These are phyloP conservation scores for Neoascia interrupta DNA, from an alignment of 2,888 invertebrate species.

Conservation along the genomic window DNA sequence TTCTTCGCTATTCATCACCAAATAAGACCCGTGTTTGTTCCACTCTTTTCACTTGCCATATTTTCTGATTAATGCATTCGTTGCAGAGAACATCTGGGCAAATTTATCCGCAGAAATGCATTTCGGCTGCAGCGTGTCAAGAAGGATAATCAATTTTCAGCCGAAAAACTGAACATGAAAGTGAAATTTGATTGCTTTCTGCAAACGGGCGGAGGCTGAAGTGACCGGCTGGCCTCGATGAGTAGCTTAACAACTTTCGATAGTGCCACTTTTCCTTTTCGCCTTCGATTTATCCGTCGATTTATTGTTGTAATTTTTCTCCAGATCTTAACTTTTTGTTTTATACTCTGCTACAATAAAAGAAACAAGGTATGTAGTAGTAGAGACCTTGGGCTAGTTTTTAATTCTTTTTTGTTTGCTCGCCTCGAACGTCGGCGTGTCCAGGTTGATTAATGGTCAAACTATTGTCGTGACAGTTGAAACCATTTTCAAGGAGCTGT, in stretches of 20 bases:
- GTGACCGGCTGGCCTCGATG: slow-evolving; percentile 20
- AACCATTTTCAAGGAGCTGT: slow-evolving; percentile 34
- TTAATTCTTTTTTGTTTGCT: slow-evolving; percentile 7
- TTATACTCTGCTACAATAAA: not conserved
- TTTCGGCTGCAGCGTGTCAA: not conserved
- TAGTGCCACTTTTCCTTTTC: slow-evolving; percentile 55
- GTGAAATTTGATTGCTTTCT: slow-evolving; percentile 48
- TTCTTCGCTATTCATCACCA: not conserved
- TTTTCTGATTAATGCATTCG: slow-evolving; percentile 34
- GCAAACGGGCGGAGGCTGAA: too few species aligned
- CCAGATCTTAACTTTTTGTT: slow-evolving; percentile 5
- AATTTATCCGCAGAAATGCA: slow-evolving; percentile 15
- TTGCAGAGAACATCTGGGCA: slow-evolving; percentile 38
- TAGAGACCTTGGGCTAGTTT: slow-evolving; percentile 65
- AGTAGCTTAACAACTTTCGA: slow-evolving; percentile 64
- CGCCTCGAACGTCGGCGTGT: slow-evolving; percentile 28
- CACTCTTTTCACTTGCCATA: slow-evolving; percentile 14
- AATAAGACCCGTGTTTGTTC: not conserved
- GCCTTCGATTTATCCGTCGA: slow-evolving; percentile 46
- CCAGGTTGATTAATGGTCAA: slow-evolving; percentile 61
- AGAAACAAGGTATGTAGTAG: not conserved
- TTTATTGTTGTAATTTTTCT: slow-evolving; percentile 42
- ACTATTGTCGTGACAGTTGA: slow-evolving; percentile 57
- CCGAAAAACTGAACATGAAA: slow-evolving; percentile 33
- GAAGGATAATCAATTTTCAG: not conserved